Base-by-base conservation (phyloP, 2,113 vertebrate species). In the Coregonus clupeaformis region DNA sequence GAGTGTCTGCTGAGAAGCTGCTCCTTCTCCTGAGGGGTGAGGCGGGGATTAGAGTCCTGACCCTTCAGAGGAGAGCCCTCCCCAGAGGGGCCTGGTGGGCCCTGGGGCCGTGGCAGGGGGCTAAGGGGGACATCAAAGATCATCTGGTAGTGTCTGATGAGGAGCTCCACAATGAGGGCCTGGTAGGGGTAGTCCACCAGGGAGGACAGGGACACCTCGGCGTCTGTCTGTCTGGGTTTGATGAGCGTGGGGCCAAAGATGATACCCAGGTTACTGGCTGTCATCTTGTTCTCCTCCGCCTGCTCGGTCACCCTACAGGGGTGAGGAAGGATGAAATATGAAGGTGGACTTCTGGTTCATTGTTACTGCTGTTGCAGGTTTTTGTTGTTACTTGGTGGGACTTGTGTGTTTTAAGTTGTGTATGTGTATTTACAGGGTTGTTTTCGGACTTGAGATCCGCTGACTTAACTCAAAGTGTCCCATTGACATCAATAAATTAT, bases 231-330 rank as follows among this genome's bases (percentile, higher is more conserved):
- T 76, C 96, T 92, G 0, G 96, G 97, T 75, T 97, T 97, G 82
- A 99, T 94, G 57, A 99, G 93, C 4, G 96, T 99, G 5, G 98
- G 98, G 13, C 98, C 98, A 65, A 99, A 99, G 90, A 99, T 98
- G 77, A 99, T 96, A 0, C 97, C 97, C 71, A 99, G 92, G 80
- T 99, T 99, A 84, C 96, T 97, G 80, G 98, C 95, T 0, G 96
- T 96, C 98, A 99, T 99, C 89, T 98, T 99, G 73, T 99, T 99
- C 92, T 99, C 97, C 78, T 97, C 96, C 0, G 94, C 94, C 24
- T 92, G 92, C 78, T 97, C 95, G 0, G 93, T 92, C 30, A 99
- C 97, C 83, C 98, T 99, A 86, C 1, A 79, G 77, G 80, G 42
- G 22, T 47, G 1, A 5, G 20, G 0, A 47, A 6, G 4, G 2